Evolutionary conservation across 2,113 vertebrate species (phyloP).

Genomic region (Petroica traversi): DNA sequence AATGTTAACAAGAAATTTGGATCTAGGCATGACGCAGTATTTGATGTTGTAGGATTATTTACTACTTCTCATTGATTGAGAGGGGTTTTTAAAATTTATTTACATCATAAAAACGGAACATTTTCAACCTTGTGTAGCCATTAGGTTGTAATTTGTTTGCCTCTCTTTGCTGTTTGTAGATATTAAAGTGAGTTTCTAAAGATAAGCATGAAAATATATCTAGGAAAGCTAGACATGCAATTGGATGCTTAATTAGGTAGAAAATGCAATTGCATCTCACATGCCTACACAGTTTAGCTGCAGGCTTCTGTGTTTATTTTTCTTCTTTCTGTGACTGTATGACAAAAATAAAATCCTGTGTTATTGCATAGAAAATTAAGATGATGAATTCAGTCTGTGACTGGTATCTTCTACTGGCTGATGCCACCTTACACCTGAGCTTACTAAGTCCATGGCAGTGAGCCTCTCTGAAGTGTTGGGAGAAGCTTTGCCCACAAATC

Average conservation of each 20-base stretch:
- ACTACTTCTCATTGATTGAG: not conserved
- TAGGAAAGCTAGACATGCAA: not conserved
- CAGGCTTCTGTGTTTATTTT: not conserved
- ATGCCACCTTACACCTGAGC: not conserved
- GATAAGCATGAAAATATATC: not conserved
- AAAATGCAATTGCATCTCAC: not conserved
- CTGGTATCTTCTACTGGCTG: not conserved
- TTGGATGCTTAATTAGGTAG: conserved; percentile 12
- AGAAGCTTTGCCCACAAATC: not conserved
- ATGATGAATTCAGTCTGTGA: not conserved
- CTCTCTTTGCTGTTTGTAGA: not conserved
- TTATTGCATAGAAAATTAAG: not conserved
- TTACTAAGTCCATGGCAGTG: not conserved
- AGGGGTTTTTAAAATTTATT: not conserved
- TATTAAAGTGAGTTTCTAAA: not conserved
- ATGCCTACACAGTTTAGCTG: not conserved
- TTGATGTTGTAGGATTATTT: not conserved
- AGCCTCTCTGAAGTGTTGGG: not conserved
- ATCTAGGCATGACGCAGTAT: not conserved
- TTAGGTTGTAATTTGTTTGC: not conserved
- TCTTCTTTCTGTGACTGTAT: not conserved
- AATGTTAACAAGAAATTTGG: not conserved
- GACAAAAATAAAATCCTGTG: not conserved
- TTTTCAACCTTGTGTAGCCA: not conserved
- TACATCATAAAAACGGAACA: not conserved